A percentile compares a stretch with the other conserved stretches of the same genome.
These are phyloP conservation scores for Lates calcarifer DNA, from an alignment of 2,113 vertebrate species.

Conservation along the genomic window DNA sequence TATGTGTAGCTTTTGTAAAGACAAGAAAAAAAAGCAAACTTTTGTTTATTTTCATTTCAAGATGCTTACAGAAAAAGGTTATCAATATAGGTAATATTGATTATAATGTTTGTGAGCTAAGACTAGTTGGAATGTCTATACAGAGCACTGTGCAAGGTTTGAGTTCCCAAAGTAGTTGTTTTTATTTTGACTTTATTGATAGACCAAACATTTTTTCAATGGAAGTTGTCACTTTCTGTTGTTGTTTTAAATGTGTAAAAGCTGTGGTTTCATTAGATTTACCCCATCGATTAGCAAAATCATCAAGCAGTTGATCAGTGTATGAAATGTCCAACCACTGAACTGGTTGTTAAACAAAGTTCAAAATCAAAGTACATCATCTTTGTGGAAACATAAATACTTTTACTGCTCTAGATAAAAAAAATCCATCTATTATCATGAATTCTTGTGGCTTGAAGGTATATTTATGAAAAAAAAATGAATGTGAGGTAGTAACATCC, in stretches of 20 bases:
- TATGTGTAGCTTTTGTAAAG: conserved; percentile 88
- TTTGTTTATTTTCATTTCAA: conserved; percentile 82
- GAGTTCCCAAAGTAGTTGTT: conserved; percentile 81
- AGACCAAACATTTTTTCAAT: conserved; percentile 81
- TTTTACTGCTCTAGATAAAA: conserved; percentile 9
- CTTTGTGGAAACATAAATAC: conserved; percentile 5
- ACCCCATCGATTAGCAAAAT: conserved; percentile 55
- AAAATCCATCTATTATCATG: conserved; percentile 1
- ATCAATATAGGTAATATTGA: conserved; percentile 85
- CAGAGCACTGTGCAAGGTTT: conserved; percentile 88
- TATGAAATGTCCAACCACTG: conserved; percentile 35
- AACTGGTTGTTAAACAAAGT: conserved; percentile 56
- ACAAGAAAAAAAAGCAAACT: conserved; percentile 69
- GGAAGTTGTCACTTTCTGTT: conserved; percentile 79
- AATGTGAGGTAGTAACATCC: conserved; percentile 27
- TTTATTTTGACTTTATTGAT: conserved; percentile 74
- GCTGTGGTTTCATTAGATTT: conserved; percentile 72
- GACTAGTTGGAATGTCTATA: conserved; percentile 86
- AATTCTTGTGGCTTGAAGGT: conserved; percentile 35
- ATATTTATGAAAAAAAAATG: conserved; percentile 29
- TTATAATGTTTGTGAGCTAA: conserved; percentile 86
- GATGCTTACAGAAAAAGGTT: conserved; percentile 82
- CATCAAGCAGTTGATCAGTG: conserved; percentile 16
- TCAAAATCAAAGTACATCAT: background rate
- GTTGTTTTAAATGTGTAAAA: conserved; percentile 70